Evolutionary conservation across 2,797 vertebrate genomes (phyloP), one percentile per base, ranked within the genome.

Genomic region (Cyclura pinguis): DNA sequence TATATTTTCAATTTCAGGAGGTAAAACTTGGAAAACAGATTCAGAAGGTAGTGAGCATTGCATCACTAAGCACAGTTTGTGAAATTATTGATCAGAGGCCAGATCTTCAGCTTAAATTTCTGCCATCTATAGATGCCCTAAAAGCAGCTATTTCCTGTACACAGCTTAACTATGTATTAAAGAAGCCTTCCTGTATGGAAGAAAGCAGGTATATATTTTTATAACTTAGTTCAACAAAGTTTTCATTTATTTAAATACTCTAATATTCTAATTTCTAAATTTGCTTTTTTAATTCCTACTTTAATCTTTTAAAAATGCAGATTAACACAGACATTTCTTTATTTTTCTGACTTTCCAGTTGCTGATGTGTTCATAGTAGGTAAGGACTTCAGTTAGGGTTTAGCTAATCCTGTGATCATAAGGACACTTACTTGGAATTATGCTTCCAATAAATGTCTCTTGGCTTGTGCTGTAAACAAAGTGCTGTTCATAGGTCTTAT

Each of bases 61-160:
- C 98, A 0, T 97, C 98, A 1, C 94, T 99, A 92, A 97, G 97
- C 57, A 94, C 86, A 27, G 94, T 98, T 0, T 99, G 98, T 95
- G 94, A 96, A 62, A 93, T 98, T 4, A 82, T 96, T 50, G 92
- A 95, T 91, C 91, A 50, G 87, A 92, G 94, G 47, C 95, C 94
- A 55, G 93, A 95, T 82, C 93, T 76, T 0, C 95, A 86, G 87
- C 94, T 97, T 89, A 96, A 97, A 22, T 95, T 95, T 16, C 64
- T 95, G 78, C 94, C 95, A 69, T 95, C 92, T 69, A 92, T 98
- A 20, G 97, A 93, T 77, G 95, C 97, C 55, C 88, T 98, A 16
- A 97, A 96, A 5, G 95, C 94, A 50, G 97, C 97, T 50, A 96
- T 98, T 93, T 97, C 94, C 8, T 93, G 96, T 64, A 96, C 90